A percentile compares a stretch with the other conserved stretches of the same genome.
Conservation (phyloP, 2,113 vertebrate species). For the Tupaia tana region DNA sequence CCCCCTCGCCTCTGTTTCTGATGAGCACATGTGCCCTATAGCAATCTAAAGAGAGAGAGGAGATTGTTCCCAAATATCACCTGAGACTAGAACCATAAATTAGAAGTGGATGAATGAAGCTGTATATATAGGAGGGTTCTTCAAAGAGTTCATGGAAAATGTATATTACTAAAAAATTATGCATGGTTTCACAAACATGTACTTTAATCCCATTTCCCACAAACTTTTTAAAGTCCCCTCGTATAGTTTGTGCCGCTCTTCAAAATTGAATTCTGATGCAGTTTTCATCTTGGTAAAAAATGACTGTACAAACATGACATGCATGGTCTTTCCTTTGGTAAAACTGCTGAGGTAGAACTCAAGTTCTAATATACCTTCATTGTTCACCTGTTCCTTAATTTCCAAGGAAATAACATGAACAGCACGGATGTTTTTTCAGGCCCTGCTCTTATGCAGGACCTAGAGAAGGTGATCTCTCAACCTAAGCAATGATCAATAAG, state of each 20-base stretch:
- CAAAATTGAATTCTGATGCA: not conserved
- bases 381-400: not conserved
- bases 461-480: not conserved
- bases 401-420: not conserved
- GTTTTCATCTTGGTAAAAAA: not conserved
- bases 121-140: not conserved
- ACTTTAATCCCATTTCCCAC: no score
- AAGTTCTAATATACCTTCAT: no score
- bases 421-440: no score
- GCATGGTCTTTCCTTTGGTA: not conserved
- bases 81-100: not conserved
- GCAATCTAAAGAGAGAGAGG: not conserved
- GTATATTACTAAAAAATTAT: no score
- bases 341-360: not conserved
- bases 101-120: not conserved
- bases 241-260: not conserved
- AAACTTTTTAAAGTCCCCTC: no score
- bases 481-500: not conserved
- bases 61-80: not conserved
- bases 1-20: no score
- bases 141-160: no score
- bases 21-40: no score
- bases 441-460: no score
- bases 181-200: no score
- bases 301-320: not conserved